These are phyloP conservation scores for Xestia sexstrigata DNA, from an alignment of 2,888 invertebrate genomes.

Conservation along the genomic window DNA sequence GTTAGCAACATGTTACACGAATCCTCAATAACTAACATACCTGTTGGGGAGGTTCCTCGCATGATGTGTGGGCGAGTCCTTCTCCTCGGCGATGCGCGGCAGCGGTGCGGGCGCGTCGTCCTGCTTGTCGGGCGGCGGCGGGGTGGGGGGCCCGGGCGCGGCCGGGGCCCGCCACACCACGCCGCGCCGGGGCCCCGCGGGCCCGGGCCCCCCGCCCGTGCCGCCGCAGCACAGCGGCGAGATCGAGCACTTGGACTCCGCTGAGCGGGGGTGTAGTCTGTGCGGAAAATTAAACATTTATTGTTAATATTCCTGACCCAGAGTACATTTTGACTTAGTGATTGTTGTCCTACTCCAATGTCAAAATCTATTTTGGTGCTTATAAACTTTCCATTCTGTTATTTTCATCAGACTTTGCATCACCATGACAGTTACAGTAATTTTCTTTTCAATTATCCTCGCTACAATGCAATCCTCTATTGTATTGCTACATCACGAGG, in stretches of 20 bases:
- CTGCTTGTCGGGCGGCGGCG: conserved; percentile 82
- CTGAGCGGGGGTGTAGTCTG: conserved; percentile 95
- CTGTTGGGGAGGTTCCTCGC: conserved; percentile 79
- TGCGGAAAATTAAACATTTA: background rate
- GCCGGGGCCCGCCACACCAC: conserved; percentile 78
- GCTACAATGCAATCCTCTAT: background rate
- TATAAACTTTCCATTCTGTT: background rate
- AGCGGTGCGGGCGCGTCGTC: conserved; percentile 90
- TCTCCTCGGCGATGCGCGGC: conserved; percentile 97
- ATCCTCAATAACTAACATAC: conserved; percentile 58
- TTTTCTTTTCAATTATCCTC: background rate
- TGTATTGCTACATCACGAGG: background rate
- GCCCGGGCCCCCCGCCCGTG: conserved; percentile 82
- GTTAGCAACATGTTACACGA: too few species aligned
- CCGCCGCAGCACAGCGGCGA: conserved; percentile 94
- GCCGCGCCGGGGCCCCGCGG: conserved; percentile 78
- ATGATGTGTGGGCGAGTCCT: conserved; percentile 94
- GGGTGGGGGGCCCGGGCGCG: conserved; percentile 81
- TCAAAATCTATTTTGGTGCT: background rate
- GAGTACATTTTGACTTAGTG: background rate
- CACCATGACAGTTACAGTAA: background rate
- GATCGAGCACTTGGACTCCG: conserved; percentile 95
- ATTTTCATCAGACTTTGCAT: background rate
- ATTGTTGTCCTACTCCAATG: background rate
- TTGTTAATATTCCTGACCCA: background rate